Conservation (phyloP, 1,140 invertebrate genomes). For the Phocides pigmalion region DNA sequence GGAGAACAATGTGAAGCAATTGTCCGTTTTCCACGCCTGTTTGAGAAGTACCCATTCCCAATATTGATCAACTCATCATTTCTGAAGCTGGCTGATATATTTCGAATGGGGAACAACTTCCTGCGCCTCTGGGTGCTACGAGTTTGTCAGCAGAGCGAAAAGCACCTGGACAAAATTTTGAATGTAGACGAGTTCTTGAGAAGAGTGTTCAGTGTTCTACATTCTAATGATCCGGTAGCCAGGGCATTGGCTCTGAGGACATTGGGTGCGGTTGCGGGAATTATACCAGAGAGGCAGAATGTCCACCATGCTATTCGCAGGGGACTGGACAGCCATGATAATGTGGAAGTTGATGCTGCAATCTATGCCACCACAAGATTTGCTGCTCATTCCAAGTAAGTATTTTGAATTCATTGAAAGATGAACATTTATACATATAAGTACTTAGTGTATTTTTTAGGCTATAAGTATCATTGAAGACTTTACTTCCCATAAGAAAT, state of each 20-base stretch:
- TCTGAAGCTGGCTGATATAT: slow-evolving; percentile 97
- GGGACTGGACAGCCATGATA: slow-evolving; percentile 96
- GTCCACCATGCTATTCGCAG: slow-evolving; percentile 97
- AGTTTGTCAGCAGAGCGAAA: slow-evolving; percentile 97
- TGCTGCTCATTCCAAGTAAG: slow-evolving; percentile 94
- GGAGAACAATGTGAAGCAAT: slow-evolving; percentile 99
- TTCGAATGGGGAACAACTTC: slow-evolving; percentile 96
- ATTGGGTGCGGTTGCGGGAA: slow-evolving; percentile 95
- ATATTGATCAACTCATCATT: slow-evolving; percentile 98
- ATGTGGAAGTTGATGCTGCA: slow-evolving; percentile 97
- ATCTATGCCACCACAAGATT: slow-evolving; percentile 97
- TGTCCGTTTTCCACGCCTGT: slow-evolving; percentile 95
- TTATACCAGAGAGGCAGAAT: slow-evolving; percentile 96
- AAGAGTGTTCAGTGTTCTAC: slow-evolving; percentile 96
- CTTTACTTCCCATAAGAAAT: no score
- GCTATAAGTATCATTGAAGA: no score
- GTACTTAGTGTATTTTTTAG: no score
- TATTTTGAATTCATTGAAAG: slow-evolving; percentile 18
- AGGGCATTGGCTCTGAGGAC: slow-evolving; percentile 95
- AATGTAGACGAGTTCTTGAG: slow-evolving; percentile 98
- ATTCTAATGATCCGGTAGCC: slow-evolving; percentile 98
- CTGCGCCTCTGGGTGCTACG: slow-evolving; percentile 95
- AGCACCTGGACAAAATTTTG: slow-evolving; percentile 97
- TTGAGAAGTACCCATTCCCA: slow-evolving; percentile 98
- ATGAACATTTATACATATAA: neutral